Evolutionary conservation across 2,113 vertebrate genomes (phyloP).

Genomic region (Triplophysa rosa): DNA sequence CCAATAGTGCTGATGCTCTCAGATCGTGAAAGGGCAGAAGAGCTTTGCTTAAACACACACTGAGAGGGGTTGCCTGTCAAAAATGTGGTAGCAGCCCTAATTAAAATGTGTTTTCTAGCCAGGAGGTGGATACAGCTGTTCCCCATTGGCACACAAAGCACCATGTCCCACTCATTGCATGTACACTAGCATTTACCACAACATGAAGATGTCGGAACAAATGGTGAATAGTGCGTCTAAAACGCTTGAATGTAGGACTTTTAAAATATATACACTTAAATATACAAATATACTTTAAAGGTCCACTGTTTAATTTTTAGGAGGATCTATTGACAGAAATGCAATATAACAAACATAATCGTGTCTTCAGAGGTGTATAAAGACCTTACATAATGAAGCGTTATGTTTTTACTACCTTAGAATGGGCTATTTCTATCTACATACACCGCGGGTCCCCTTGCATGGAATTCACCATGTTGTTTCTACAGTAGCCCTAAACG

Average conservation of each 20-base stretch:
- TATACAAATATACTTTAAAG: too few species aligned
- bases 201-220: not conserved
- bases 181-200: conserved; percentile 26
- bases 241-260: not conserved
- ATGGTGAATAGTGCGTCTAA: not conserved
- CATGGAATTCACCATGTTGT: too few species aligned
- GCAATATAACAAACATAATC: too few species aligned
- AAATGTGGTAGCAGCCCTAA: conserved; percentile 16
- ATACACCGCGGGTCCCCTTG: too few species aligned
- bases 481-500: too few species aligned
- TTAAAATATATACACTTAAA: too few species aligned
- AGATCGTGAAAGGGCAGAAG: conserved; percentile 20
- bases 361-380: too few species aligned
- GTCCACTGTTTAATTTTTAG: too few species aligned
- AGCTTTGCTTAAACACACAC: conserved; percentile 38
- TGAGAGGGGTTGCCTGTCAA: conserved; percentile 16
- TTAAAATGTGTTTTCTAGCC: conserved; percentile 12
- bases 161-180: not conserved
- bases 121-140: conserved; percentile 21
- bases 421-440: too few species aligned
- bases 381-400: too few species aligned
- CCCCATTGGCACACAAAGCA: not conserved
- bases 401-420: too few species aligned
- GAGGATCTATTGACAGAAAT: too few species aligned
- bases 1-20: conserved; percentile 23